Evolutionary conservation across 2,888 invertebrate genomes (phyloP), one percentile per base, ranked within the genome.

Genomic region (Hedychridium roseum): DNA sequence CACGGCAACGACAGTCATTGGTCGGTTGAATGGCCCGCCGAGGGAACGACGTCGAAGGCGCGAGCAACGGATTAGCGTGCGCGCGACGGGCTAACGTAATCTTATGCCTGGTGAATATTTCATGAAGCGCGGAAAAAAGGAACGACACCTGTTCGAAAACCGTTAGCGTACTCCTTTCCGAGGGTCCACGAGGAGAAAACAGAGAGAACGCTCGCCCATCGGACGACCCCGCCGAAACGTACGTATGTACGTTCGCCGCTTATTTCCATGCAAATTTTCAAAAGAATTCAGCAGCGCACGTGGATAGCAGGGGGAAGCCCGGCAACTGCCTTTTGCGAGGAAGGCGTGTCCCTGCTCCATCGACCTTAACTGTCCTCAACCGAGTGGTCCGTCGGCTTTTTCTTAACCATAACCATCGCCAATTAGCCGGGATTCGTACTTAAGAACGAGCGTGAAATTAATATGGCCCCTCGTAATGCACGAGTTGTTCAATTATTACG

Each of bases 41-140:
- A n/a, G 44, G 31, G 36, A 53, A 56, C 57, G 59, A 60, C 57
- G 57, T 57, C n/a, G n/a, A n/a, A n/a, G n/a, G n/a, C n/a, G n/a
- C n/a, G n/a, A n/a, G n/a, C n/a, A n/a, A 60, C 57, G 63, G 63
- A 64, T 63, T 66, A 58, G 63, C 50, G 50, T 46, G 36, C 28
- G 39, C 31, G 30, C 47, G 41, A n/a, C 23, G 59, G 54, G 65
- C 60, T 57, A 62, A 52, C 61, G 63, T 70, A 67, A 70, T 71
- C 70, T 66, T 68, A 71, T 71, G 71, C 65, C 68, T 70, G 55
- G 71, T 74, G 73, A 74, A 74, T 74, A 73, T 74, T 73, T 73
- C 66, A 74, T 70, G 71, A 70, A 70, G 61, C 64, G 54, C 50
- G 64, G 63, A 69, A 72, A 70, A 66, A 70, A 70, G 70, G 65